A percentile compares a stretch with the other conserved stretches of the same genome.
Evolutionary conservation across 2,888 invertebrate genomes (phyloP).

Genomic region (Elysia crispata): DNA sequence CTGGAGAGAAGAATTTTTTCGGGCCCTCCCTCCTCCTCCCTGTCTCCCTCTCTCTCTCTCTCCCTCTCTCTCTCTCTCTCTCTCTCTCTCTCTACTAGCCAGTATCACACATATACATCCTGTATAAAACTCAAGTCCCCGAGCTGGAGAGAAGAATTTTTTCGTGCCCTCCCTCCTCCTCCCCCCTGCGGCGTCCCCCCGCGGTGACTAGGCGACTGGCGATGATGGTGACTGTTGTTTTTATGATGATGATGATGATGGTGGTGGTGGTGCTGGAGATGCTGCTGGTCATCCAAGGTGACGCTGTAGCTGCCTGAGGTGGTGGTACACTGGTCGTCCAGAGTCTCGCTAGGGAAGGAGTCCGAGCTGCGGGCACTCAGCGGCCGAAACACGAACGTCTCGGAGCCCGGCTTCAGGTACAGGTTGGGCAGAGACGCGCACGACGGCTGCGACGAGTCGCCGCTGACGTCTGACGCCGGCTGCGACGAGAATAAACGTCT

Average conservation of each 20-base stretch:
- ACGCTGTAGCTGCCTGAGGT: conserved; percentile 53
- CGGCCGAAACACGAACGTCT: neutral
- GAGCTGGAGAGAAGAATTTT: conserved; percentile 2
- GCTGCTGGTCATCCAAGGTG: conserved; percentile 34
- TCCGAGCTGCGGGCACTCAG: conserved; percentile 48
- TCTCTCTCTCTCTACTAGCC: no score
- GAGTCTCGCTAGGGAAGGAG: conserved; percentile 48
- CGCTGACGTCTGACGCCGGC: conserved; percentile 32
- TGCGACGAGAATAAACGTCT: no score
- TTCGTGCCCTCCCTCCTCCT: conserved; percentile 20
- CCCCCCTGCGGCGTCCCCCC: conserved; percentile 19
- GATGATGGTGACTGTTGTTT: no score
- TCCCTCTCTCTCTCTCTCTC: no score
- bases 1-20: no score
- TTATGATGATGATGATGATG: no score
- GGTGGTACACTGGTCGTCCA: conserved; percentile 50
- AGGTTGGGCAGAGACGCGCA: conserved; percentile 47
- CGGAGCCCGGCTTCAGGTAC: conserved; percentile 35
- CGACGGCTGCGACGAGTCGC: conserved; percentile 35
- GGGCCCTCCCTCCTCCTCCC: conserved; percentile 21
- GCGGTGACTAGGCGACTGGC: no score
- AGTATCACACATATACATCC: conserved; percentile 52
- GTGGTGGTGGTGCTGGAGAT: no score
- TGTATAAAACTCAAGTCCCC: conserved; percentile 40
- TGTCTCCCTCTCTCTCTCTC: no score